A percentile compares a stretch with the other conserved stretches of the same genome.
Evolutionary conservation across 2,888 invertebrate species (phyloP).

Genomic region (Nemoura dubitans): DNA sequence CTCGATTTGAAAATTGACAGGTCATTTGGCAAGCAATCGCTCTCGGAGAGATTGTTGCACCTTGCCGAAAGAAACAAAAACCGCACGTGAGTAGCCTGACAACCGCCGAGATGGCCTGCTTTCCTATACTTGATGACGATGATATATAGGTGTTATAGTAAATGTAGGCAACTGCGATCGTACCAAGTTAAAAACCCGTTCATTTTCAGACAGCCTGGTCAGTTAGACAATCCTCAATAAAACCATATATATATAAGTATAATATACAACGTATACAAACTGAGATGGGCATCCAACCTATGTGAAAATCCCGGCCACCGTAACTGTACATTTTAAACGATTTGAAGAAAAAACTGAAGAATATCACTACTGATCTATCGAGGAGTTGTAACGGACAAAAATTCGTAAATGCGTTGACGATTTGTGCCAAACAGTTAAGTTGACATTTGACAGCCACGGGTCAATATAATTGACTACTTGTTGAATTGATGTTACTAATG

Average conservation of each 20-base stretch:
- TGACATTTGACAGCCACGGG: not conserved
- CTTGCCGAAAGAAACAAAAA: not conserved
- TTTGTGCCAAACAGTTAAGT: not conserved
- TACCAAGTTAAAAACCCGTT: not conserved
- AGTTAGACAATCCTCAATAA: not conserved
- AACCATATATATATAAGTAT: no score
- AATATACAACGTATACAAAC: not conserved
- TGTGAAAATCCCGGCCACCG: not conserved
- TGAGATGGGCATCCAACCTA: not conserved
- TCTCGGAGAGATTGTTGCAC: not conserved
- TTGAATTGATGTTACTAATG: not conserved
- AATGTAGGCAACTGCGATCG: not conserved
- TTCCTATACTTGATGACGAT: not conserved
- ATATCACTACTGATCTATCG: not conserved
- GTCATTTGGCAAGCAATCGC: not conserved
- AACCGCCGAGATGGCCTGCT: not conserved
- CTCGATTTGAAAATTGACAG: not conserved
- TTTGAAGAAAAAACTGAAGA: not conserved
- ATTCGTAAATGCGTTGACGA: not conserved
- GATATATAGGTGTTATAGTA: not conserved
- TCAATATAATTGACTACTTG: not conserved
- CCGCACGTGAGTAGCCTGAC: not conserved
- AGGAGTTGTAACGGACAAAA: not conserved
- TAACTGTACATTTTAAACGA: not conserved
- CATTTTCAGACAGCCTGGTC: not conserved